phyloP scores from a whole-genome alignment of 2,797 vertebrate genomes.

The Cyprinodon diabolis region DNA sequence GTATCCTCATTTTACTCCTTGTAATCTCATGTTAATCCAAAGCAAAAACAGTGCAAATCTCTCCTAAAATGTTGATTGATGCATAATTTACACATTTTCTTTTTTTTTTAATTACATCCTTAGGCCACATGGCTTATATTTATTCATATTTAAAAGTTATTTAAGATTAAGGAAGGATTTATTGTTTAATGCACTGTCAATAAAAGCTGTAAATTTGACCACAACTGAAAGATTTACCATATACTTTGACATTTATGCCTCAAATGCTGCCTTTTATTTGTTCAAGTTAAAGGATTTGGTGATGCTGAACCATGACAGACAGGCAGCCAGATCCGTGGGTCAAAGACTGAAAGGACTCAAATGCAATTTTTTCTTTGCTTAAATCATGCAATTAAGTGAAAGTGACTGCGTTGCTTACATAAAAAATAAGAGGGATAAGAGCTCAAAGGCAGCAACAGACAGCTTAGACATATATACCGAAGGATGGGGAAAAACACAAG shows the following conservation, averaged over 20 bases:
- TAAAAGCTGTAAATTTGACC: background rate
- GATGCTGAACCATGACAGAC: slow-evolving; percentile 26
- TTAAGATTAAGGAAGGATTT: background rate
- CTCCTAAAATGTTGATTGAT: too few species aligned
- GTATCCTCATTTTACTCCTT: too few species aligned
- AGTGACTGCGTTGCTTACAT: slow-evolving; percentile 50
- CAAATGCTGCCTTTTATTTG: slow-evolving; percentile 12
- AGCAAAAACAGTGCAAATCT: too few species aligned
- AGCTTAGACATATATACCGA: slow-evolving; percentile 48
- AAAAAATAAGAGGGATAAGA: slow-evolving; percentile 43
- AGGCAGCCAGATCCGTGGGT: slow-evolving; percentile 28
- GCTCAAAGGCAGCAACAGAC: slow-evolving; percentile 52
- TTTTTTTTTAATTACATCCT: too few species aligned
- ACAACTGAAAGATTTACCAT: background rate
- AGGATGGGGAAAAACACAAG: slow-evolving; percentile 39
- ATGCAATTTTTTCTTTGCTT: slow-evolving; percentile 38
- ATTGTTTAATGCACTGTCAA: background rate
- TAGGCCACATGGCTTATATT: background rate
- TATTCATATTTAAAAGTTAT: background rate
- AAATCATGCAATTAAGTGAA: slow-evolving; percentile 33
- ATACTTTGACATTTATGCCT: slow-evolving; percentile 8
- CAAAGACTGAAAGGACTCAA: slow-evolving; percentile 28
- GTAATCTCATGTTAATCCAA: too few species aligned
- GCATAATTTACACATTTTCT: too few species aligned
- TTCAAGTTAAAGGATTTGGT: slow-evolving; percentile 12